Evolutionary conservation across 2,888 invertebrate genomes (phyloP), one percentile per base, ranked within the genome.

Genomic region (Falcaria lacertinaria): DNA sequence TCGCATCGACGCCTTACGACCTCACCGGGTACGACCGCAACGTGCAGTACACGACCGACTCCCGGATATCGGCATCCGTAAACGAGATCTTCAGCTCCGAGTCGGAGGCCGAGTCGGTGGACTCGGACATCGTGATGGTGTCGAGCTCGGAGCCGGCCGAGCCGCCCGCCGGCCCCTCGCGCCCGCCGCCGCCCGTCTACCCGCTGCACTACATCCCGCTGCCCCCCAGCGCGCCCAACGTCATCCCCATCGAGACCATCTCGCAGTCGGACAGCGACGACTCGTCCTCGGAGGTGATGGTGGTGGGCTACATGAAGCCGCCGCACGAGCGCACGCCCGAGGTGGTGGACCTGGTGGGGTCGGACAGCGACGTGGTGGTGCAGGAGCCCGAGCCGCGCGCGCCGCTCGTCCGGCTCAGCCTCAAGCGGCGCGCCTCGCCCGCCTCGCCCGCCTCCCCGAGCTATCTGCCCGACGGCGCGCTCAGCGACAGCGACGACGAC

Each of bases 1-100:
- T 95, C 82, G 96, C 98, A 25, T 91, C 94, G 19, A 96, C 97
- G 8, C 96, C 96, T 0, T 96, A 93, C 73, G 96, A 96, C 69
- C 92, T 98, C 92, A 90, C 93, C 42, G 95, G 94, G 14, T 95
- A 95, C 65, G 95, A 95, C 71, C 90, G 93, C 15, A 90, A 92
- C 57, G 92, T 94, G 15, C 91, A 91, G 50, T 95, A 95, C 71
- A 90, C 91, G 0, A 90, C 89, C 57, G 84, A 74, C 80, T 87
- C 74, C 73, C 75, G 87, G 74, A 90, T 76, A 81, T 91, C 80
- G 69, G 91, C 71, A 66, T 83, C 79, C 87, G 90, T 79, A 78
- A 90, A 83, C 84, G 92, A 92, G 83, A 64, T 78, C 17, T 80
- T 78, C n/a, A 80, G 80, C 47, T 71, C 79, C 0, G 86, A 84